Evolutionary conservation across 2,888 invertebrate genomes (phyloP).

Genomic region (Conus canariensis): DNA sequence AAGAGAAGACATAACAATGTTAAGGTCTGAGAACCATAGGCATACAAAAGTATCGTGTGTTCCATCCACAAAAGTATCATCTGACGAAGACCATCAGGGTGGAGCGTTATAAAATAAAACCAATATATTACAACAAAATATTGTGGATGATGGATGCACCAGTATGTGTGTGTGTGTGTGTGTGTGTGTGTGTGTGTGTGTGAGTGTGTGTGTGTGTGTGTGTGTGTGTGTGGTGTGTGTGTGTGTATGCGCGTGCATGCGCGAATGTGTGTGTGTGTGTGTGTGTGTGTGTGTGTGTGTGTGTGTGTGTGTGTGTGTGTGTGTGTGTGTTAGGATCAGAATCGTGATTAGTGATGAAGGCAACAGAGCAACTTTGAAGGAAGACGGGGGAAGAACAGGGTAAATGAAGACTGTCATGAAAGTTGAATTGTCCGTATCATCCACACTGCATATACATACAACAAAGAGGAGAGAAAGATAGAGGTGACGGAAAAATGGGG

Average conservation of each 20-base stretch:
- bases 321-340: background rate
- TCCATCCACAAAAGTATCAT: too few relatives aligned
- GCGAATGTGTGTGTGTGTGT: background rate
- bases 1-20: too few relatives aligned
- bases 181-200: slow-evolving; percentile 10
- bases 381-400: background rate
- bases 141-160: too few relatives aligned
- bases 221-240: background rate
- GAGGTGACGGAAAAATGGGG: background rate
- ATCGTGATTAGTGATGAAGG: background rate
- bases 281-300: background rate
- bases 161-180: too few relatives aligned
- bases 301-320: background rate
- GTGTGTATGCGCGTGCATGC: background rate
- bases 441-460: too few relatives aligned
- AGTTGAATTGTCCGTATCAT: too few relatives aligned
- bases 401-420: too few relatives aligned
- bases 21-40: too few relatives aligned
- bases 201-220: slow-evolving; percentile 8
- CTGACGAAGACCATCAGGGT: too few relatives aligned
- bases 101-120: too few relatives aligned
- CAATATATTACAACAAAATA: too few relatives aligned
- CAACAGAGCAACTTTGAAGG: background rate
- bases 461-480: background rate
- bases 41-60: too few relatives aligned